Evolutionary conservation across 2,888 invertebrate genomes (phyloP), one percentile per base, ranked within the genome.

Genomic region (Synanthedon tipuliformis): DNA sequence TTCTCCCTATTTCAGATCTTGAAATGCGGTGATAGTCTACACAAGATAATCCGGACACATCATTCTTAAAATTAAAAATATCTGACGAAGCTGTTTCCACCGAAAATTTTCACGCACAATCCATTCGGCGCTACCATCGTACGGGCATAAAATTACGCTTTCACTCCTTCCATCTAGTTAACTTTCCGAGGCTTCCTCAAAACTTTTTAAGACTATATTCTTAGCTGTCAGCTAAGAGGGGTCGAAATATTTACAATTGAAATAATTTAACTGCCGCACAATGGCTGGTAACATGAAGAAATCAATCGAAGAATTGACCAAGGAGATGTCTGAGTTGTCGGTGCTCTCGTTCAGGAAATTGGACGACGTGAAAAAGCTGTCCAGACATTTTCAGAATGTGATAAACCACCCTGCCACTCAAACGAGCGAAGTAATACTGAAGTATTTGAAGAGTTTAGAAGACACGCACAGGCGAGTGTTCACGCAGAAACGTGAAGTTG

Each of bases 11-110:
- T 85, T 51, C 86, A 87, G 86, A 79, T 86, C 84, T 84, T 86
- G 85, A 82, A 68, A 85, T 85, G 86, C 83, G 81, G 81, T 82
- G 75, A 81, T 73, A 77, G 68, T 73, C 69, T 56, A 66, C 63
- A 66, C 69, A 71, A 63, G 68, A 50, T 60, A 55, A 55, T 56
- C 59, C 65, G 68, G 66, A 34, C 65, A 34, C 11, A 34, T 40
- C 15, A 40, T n/a, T 68, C 70, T 71, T 71, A 71, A 66, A 64
- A 61, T 54, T 59, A 63, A 54, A 66, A 67, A 59, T 50, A 40
- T 57, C 50, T 53, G 51, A 57, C 51, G 52, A 50, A 51, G 57
- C 51, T 54, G 52, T 51, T 23, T 34, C 34, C 34, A 34, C 34
- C 34, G 48, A 53, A 51, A 48, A 34, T 45, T 50, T 52, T 48